Evolutionary conservation across 2,888 invertebrate genomes (phyloP), one percentile per base, ranked within the genome.

Genomic region (Tachina lurida): DNA sequence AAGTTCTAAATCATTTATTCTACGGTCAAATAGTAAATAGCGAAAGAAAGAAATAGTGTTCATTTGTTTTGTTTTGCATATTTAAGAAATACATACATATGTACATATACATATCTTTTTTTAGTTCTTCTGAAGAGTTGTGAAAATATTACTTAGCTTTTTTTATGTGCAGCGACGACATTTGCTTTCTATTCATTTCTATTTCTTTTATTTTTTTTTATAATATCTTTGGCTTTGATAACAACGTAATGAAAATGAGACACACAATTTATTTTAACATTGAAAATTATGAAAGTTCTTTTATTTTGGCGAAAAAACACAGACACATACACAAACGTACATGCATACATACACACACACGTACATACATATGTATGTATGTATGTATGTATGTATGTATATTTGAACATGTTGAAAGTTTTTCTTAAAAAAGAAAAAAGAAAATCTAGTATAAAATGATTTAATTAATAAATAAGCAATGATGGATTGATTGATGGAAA

Each of bases 201-300:
- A n/a, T 49, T 10, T 77, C 12, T 70, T 71, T 49, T 49, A 10
- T 52, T 52, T 45, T 52, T 45, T 49, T 43, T 41, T 65, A 47
- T 56, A 56, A 68, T 70, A 65, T 65, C 56, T 79, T 65, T 73
- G 79, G 49, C 43, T 80, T 73, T 80, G 71, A 73, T 47, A 74
- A 22, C 10, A 56, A 39, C 7, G 39, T 47, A 67, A 65, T n/a
- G 62, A 74, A 75, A 43, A 52, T 12, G 45, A 65, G 62, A 75
- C 41, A 76, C 19, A 54, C 15, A 73, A 63, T 47, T 43, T 45
- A 15, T 43, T 58, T 58, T 68, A 77, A 58, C 76, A 77, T 77
- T 77, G 76, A 77, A 77, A 54, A 39, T 56, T 47, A 67, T 47
- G 43, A 39, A 70, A 70, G 15, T 41, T 41, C 31, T 1, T 22